These are phyloP conservation scores for Prolemur simus DNA, from an alignment of 2,113 vertebrate genomes.

Conservation along the genomic window DNA sequence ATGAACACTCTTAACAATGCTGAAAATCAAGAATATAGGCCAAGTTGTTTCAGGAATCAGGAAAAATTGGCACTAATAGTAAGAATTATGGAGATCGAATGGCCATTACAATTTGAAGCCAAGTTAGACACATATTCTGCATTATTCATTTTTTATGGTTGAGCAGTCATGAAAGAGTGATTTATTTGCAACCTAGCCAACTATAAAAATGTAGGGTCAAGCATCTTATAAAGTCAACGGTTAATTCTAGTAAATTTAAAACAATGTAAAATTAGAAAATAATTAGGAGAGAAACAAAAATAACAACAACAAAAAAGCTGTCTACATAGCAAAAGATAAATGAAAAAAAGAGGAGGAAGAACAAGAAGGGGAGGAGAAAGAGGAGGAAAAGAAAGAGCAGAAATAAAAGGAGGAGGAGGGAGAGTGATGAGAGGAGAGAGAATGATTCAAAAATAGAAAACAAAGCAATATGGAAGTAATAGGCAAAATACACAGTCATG, in stretches of 20 bases:
- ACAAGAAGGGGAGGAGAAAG: no score
- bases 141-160: background rate
- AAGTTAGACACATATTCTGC: background rate
- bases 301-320: background rate
- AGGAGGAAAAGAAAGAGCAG: background rate
- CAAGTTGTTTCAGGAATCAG: background rate
- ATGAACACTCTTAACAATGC: background rate
- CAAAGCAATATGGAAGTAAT: background rate
- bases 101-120: background rate
- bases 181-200: conserved; percentile 24
- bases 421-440: no score
- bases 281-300: background rate
- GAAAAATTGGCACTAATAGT: background rate
- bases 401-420: background rate
- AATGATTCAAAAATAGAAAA: background rate
- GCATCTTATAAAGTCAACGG: background rate
- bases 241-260: background rate
- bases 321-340: background rate
- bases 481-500: background rate
- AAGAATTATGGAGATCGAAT: background rate
- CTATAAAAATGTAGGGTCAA: background rate
- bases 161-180: background rate
- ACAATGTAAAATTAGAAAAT: conserved; percentile 9
- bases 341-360: background rate
- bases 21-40: background rate